These are phyloP conservation scores for Clunio marinus DNA, from an alignment of 2,888 invertebrate species.

Conservation along the genomic window DNA sequence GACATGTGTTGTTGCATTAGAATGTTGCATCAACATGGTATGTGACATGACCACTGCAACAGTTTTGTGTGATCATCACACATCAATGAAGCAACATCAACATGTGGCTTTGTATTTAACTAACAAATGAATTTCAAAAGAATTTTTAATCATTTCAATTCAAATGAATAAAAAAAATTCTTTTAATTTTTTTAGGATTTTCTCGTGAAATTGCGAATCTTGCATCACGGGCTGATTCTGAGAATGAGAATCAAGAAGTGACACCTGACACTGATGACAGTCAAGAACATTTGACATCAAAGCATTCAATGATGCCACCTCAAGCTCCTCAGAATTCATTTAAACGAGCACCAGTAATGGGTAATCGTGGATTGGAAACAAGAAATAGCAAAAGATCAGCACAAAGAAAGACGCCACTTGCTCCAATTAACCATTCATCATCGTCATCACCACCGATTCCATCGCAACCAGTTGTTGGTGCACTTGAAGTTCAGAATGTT, in stretches of 20 bases:
- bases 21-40: too few relatives aligned
- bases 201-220: slow-evolving; percentile 49
- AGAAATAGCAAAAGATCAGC: slow-evolving; percentile 60
- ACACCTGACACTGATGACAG: slow-evolving; percentile 67
- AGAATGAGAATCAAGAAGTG: slow-evolving; percentile 65
- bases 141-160: too few relatives aligned
- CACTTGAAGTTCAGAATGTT: slow-evolving; percentile 92
- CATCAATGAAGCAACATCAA: too few relatives aligned
- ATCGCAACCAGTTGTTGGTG: slow-evolving; percentile 76
- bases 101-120: too few relatives aligned
- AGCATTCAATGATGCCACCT: slow-evolving; percentile 50
- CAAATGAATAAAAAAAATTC: too few relatives aligned
- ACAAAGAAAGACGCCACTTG: slow-evolving; percentile 54
- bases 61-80: too few relatives aligned
- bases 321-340: slow-evolving; percentile 54
- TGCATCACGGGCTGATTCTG: slow-evolving; percentile 58
- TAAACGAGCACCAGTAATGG: slow-evolving; percentile 59
- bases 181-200: slow-evolving; percentile 47
- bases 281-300: slow-evolving; percentile 52
- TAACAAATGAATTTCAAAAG: too few relatives aligned
- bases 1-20: too few relatives aligned
- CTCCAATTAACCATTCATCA: slow-evolving; percentile 14
- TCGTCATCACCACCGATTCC: slow-evolving; percentile 40
- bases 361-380: slow-evolving; percentile 58
- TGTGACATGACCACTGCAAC: too few relatives aligned